Evolutionary conservation across 2,113 vertebrate genomes (phyloP).

Genomic region (Saguinus imperator): DNA sequence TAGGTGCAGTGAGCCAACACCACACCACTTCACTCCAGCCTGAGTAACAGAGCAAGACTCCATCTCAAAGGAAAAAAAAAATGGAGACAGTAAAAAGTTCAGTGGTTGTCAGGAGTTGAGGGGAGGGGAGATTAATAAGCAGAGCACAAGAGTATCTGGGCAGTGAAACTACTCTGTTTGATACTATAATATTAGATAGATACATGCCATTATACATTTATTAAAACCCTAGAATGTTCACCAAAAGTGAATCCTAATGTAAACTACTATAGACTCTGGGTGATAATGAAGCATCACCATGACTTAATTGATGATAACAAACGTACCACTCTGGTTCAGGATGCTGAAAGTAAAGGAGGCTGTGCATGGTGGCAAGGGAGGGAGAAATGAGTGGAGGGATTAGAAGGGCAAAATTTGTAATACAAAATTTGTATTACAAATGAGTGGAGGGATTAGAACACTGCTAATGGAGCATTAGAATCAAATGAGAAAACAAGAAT

Average conservation of each 20-base stretch:
- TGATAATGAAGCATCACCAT: not conserved
- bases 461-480: not conserved
- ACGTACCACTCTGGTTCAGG: not conserved
- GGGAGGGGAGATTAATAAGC: not conserved
- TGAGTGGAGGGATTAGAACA: not conserved
- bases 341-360: not conserved
- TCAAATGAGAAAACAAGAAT: not conserved
- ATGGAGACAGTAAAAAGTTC: not conserved
- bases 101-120: not conserved
- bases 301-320: not conserved
- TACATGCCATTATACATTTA: not conserved
- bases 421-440: too few species aligned
- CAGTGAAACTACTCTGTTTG: not conserved
- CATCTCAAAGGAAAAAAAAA: not conserved
- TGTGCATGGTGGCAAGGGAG: rapidly evolving
- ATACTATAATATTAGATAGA: not conserved
- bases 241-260: not conserved
- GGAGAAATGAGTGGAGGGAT: rapidly evolving
- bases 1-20: too few species aligned
- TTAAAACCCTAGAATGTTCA: not conserved
- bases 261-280: not conserved
- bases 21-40: too few species aligned
- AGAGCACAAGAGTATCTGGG: not conserved
- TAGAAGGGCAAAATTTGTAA: too few species aligned
- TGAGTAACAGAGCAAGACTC: too few species aligned